These are phyloP conservation scores for Sinocyclocheilus rhinocerous DNA, from an alignment of 2,113 vertebrate species.

Conservation along the genomic window DNA sequence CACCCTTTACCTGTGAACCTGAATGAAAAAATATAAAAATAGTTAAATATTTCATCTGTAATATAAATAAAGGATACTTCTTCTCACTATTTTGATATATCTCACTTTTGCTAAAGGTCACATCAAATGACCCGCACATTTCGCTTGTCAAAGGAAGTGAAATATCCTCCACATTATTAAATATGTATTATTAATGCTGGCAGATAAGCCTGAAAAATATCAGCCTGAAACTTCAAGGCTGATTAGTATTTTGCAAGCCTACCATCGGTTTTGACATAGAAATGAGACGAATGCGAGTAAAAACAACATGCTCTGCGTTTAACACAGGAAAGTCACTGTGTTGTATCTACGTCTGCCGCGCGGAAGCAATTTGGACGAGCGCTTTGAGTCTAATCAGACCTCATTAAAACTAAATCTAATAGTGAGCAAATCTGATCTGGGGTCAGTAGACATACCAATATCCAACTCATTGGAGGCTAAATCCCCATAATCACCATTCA, in stretches of 20 bases:
- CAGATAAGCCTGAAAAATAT: slow-evolving; percentile 36
- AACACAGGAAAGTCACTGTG: slow-evolving; percentile 21
- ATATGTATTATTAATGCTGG: slow-evolving; percentile 58
- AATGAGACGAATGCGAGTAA: background rate
- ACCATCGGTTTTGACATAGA: background rate
- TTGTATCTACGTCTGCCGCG: slow-evolving; percentile 32
- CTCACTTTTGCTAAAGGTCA: slow-evolving; percentile 52
- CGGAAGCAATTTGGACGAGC: slow-evolving; percentile 36
- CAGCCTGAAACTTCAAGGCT: slow-evolving; percentile 46
- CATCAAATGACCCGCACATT: slow-evolving; percentile 46
- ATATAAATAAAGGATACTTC: slow-evolving; percentile 55
- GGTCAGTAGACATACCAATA: slow-evolving; percentile 50
- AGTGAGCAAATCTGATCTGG: slow-evolving; percentile 48
- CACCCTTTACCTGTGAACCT: slow-evolving; percentile 35
- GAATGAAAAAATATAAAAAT: slow-evolving; percentile 50
- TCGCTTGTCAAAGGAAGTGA: slow-evolving; percentile 48
- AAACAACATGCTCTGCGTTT: slow-evolving; percentile 26
- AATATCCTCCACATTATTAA: slow-evolving; percentile 56
- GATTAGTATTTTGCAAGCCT: slow-evolving; percentile 27
- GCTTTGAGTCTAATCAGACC: slow-evolving; percentile 40
- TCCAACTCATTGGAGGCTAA: slow-evolving; percentile 45
- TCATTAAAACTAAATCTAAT: slow-evolving; percentile 53
- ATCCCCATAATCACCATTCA: slow-evolving; percentile 52
- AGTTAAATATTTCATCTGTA: slow-evolving; percentile 66
- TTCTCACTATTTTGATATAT: slow-evolving; percentile 38